phyloP scores from a whole-genome alignment of 2,797 vertebrate species.

The Todus mexicanus region DNA sequence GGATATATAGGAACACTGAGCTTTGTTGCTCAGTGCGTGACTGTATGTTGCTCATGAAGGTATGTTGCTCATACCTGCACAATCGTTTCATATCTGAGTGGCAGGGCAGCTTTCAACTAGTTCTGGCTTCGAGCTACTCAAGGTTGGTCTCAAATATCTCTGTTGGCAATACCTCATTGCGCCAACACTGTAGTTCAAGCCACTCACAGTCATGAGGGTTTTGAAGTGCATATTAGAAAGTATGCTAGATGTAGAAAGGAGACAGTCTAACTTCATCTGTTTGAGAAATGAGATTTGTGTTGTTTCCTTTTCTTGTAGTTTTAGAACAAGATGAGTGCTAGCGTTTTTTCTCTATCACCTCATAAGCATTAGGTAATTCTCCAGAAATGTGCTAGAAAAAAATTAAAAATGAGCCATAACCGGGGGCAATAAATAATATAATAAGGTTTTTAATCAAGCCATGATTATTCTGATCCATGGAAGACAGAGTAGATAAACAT shows the following conservation, averaged over 20 bases:
- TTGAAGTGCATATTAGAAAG: not conserved
- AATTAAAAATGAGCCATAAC: not conserved
- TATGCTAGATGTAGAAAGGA: not conserved
- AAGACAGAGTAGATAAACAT: not conserved
- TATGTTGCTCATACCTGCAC: no score
- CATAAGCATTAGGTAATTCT: not conserved
- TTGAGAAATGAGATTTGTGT: not conserved
- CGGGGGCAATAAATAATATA: not conserved
- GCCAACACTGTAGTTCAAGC: not conserved
- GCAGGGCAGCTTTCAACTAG: not conserved
- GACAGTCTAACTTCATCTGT: not conserved
- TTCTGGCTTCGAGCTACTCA: not conserved
- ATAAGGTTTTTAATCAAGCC: not conserved
- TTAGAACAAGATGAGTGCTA: not conserved
- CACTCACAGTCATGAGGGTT: not conserved
- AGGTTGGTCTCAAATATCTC: not conserved
- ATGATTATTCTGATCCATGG: not conserved
- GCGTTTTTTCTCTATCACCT: not conserved
- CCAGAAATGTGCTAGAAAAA: not conserved
- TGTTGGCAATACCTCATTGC: not conserved
- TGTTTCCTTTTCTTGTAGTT: not conserved
- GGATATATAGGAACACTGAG: not conserved
- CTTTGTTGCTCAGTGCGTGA: no score
- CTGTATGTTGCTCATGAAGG: no score
- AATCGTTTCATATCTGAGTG: not conserved